These are phyloP conservation scores for Micronisus gabar DNA, from an alignment of 2,113 vertebrate genomes.

Conservation along the genomic window DNA sequence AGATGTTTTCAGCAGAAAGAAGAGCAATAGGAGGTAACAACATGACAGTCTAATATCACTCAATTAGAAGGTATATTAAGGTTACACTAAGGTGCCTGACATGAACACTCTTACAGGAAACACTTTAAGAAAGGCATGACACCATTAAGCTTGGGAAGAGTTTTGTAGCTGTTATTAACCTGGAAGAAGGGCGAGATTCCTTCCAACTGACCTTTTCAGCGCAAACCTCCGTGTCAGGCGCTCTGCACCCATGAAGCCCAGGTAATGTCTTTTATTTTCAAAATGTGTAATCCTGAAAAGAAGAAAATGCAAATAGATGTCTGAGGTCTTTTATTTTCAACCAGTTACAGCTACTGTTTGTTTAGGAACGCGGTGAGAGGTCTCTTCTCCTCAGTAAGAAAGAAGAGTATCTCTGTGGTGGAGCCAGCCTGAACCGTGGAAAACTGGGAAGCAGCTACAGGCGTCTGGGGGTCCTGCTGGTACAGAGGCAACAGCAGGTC, in stretches of 20 bases:
- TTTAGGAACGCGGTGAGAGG: background rate
- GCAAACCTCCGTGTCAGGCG: fast-evolving
- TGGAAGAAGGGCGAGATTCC: background rate
- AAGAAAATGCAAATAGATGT: background rate
- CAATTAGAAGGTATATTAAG: background rate
- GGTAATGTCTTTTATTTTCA: background rate
- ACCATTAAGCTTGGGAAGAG: background rate
- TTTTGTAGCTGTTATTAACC: background rate
- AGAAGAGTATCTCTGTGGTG: background rate
- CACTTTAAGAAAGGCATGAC: background rate
- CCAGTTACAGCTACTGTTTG: background rate
- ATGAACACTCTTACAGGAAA: background rate
- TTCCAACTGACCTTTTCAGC: background rate
- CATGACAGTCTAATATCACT: background rate
- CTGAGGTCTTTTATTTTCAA: background rate
- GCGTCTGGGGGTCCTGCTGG: background rate
- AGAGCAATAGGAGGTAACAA: background rate
- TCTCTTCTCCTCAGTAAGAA: background rate
- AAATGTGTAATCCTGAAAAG: background rate
- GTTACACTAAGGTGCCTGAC: background rate
- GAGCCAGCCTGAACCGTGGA: background rate
- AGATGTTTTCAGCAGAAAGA: background rate
- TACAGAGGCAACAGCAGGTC: fast-evolving
- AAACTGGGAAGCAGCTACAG: background rate
- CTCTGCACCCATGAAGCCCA: background rate